Evolutionary conservation across 2,797 vertebrate species (phyloP).

Genomic region (Distichodus sexfasciatus): DNA sequence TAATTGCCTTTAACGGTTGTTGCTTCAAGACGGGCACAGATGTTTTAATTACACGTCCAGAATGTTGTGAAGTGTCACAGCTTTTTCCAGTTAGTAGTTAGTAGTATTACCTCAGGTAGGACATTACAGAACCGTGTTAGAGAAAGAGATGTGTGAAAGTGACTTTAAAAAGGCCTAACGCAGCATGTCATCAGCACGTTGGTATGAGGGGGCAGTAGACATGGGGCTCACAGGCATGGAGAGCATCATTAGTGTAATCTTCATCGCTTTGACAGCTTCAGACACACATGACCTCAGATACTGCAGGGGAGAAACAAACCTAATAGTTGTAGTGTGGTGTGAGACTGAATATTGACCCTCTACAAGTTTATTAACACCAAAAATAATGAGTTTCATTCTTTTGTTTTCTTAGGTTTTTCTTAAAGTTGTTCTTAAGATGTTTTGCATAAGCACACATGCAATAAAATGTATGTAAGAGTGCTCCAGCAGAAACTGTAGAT

Average conservation of each 20-base stretch:
- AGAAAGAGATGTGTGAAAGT: not conserved
- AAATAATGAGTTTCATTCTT: too few species aligned
- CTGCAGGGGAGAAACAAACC: constrained; percentile 1
- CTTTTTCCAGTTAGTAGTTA: constrained; percentile 16
- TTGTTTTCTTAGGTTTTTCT: too few species aligned
- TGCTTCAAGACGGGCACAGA: constrained; percentile 38
- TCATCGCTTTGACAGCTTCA: constrained; percentile 29
- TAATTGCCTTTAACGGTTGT: constrained; percentile 45
- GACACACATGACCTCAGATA: constrained; percentile 7
- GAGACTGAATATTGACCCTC: not conserved
- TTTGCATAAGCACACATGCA: too few species aligned
- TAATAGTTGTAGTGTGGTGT: not conserved
- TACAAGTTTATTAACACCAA: too few species aligned
- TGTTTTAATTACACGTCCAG: constrained; percentile 42
- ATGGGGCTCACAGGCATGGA: constrained; percentile 12
- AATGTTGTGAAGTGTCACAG: constrained; percentile 25
- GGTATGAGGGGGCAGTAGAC: not conserved
- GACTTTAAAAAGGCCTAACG: not conserved
- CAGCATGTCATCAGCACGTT: not conserved
- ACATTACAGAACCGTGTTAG: not conserved
- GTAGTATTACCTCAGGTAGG: constrained; percentile 4
- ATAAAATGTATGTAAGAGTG: too few species aligned
- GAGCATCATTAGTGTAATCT: constrained; percentile 34
- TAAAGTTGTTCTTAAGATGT: too few species aligned
- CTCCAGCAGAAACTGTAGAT: too few species aligned